Base-by-base conservation (phyloP, 2,797 vertebrate genomes). In the Chaetophractus vellerosus region DNA sequence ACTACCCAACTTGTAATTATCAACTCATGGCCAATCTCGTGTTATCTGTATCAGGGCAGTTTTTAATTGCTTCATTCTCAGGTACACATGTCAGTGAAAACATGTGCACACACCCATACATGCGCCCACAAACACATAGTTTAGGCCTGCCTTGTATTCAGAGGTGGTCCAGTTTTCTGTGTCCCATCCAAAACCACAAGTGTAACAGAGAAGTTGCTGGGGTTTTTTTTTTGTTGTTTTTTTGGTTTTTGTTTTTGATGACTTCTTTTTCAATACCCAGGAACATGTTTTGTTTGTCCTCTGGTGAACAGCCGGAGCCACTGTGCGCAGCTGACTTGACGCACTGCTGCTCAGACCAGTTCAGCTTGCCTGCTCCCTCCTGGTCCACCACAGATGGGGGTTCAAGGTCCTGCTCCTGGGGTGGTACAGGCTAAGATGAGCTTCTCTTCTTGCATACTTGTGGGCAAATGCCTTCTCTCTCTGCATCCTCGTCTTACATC, bases 271-370 rank as follows among this genome's bases (percentile, higher is more conserved):
- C 78, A 64, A 19, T 78, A 21, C 88, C 38, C 36, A 74, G 36
- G 66, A 48, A 57, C 63, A 6, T 48, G n/a, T 61, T 24, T 61
- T 68, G 4, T 59, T 48, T 36, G 55, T 83, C 88, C 69, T 66
- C 64, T 71, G 68, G 52, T 61, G 66, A 88, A 33, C 86, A 89
- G 50, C 94, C 90, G 38, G 88, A 18, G 79, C 74, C 86, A 45
- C 52, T 89, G 69, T 82, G 19, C 36, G 57, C n/a, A 91, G 92
- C 91, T 91, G 72, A 64, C 28, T 45, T 72, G 71, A 38, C 63
- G 64, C 6, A 7, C 31, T 6, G 33, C 41, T 9, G 31, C 66
- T 92, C 21, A 48, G 71, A 94, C n/a, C 24, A 15, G 33, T 71
- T 76, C 48, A 9, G 1, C 84, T 68, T 84, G n/a, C 57, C 48